These are phyloP conservation scores for Pteronura brasiliensis DNA, from an alignment of 2,113 vertebrate species.

Conservation along the genomic window DNA sequence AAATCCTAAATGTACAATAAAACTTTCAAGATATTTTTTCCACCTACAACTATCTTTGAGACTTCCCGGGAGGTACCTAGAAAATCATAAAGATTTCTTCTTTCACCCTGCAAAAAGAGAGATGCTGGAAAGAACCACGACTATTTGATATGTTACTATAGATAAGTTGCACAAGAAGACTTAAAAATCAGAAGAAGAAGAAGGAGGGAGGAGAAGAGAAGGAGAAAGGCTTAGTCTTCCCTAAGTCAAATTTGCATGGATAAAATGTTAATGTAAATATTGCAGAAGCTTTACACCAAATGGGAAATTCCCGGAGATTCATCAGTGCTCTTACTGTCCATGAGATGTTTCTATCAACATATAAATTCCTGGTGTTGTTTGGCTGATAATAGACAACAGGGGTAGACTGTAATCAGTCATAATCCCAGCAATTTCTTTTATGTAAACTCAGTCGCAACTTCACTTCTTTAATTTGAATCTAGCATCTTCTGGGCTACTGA, in stretches of 20 bases:
- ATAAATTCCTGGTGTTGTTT: neutral
- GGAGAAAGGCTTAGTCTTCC: neutral
- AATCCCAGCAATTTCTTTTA: neutral
- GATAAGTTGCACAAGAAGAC: neutral
- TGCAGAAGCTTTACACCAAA: neutral
- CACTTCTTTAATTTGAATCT: neutral
- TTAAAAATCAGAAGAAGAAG: neutral
- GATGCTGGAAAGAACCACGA: neutral
- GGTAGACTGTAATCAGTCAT: neutral
- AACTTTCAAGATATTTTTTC: neutral
- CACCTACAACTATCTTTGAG: neutral
- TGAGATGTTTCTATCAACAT: neutral
- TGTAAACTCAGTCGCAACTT: neutral
- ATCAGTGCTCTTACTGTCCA: neutral
- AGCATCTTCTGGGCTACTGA: neutral
- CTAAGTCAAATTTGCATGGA: neutral
- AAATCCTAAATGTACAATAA: neutral
- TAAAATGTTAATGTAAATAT: neutral
- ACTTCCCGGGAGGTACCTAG: neutral
- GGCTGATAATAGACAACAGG: neutral
- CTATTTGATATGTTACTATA: neutral
- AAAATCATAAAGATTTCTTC: neutral
- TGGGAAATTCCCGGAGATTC: neutral
- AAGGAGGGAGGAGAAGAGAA: too few relatives aligned
- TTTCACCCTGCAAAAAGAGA: neutral